Evolutionary conservation across 2,797 vertebrate species (phyloP).

Genomic region (Schizopygopsis malacanthus): DNA sequence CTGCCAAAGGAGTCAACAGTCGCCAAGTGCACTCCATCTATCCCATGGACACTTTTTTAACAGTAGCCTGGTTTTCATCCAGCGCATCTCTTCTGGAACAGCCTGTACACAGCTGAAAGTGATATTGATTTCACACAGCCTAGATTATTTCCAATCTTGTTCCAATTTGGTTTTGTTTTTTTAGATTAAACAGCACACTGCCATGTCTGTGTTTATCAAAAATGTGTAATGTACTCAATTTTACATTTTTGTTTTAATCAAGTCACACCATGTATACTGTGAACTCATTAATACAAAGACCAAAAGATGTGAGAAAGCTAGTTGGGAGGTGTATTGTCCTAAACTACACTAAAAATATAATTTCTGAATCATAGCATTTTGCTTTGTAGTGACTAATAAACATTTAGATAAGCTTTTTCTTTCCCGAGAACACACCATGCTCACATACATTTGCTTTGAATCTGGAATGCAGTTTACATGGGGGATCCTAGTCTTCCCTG

Average conservation of each 20-base stretch:
- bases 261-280: constrained; percentile 22
- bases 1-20: constrained; percentile 2
- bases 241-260: background rate
- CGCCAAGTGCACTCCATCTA: background rate
- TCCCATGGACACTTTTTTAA: background rate
- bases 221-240: constrained; percentile 1
- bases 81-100: constrained; percentile 31
- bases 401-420: constrained; percentile 9
- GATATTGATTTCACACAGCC: constrained; percentile 19
- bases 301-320: constrained; percentile 19
- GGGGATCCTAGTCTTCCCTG: constrained; percentile 31
- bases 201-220: constrained; percentile 10
- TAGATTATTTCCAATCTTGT: background rate
- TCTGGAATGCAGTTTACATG: background rate
- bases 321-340: background rate
- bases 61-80: constrained; percentile 17
- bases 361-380: background rate
- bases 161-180: background rate
- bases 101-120: constrained; percentile 27
- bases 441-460: background rate
- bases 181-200: background rate
- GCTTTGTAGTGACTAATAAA: constrained; percentile 6
- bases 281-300: constrained; percentile 27
- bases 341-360: constrained; percentile 7
- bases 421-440: background rate